Conservation (phyloP, 2,113 vertebrate genomes). For the Silurus asotus region DNA sequence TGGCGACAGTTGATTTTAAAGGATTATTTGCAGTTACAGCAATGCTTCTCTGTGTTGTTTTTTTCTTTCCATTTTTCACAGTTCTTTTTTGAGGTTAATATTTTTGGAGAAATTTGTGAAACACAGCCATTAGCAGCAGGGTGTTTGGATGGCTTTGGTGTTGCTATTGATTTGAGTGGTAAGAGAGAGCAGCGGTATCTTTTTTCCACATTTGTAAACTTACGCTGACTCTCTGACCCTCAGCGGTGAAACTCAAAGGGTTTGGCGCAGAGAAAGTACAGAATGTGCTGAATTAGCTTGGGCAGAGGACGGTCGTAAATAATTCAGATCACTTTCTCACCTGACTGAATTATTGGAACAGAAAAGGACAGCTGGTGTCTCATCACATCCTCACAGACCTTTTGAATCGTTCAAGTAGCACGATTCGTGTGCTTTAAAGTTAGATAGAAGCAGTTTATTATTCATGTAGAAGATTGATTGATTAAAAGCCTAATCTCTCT, state of each 20-base stretch:
- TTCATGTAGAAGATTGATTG: neutral
- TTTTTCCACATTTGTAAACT: neutral
- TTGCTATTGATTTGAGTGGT: conserved; percentile 24
- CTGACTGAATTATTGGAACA: conserved; percentile 32
- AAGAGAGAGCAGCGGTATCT: conserved; percentile 9
- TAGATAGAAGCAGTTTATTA: neutral
- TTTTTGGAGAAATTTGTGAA: neutral
- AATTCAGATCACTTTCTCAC: conserved; percentile 41
- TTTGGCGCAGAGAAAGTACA: neutral
- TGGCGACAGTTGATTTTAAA: neutral
- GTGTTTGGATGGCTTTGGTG: conserved; percentile 17
- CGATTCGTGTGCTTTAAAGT: conserved; percentile 15
- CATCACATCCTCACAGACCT: conserved; percentile 9
- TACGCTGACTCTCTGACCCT: conserved; percentile 21
- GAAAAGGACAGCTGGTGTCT: neutral
- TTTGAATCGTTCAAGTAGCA: conserved; percentile 22
- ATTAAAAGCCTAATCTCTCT: neutral
- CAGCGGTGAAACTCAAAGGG: neutral
- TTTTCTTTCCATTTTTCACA: neutral
- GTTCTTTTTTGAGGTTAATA: conserved; percentile 7
- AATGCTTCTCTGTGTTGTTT: neutral
- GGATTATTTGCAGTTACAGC: neutral
- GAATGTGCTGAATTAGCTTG: conserved; percentile 38
- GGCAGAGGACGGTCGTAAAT: conserved; percentile 40
- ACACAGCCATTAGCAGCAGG: neutral